These are phyloP conservation scores for Saimiri boliviensis DNA, from an alignment of 2,113 vertebrate genomes.

Conservation along the genomic window DNA sequence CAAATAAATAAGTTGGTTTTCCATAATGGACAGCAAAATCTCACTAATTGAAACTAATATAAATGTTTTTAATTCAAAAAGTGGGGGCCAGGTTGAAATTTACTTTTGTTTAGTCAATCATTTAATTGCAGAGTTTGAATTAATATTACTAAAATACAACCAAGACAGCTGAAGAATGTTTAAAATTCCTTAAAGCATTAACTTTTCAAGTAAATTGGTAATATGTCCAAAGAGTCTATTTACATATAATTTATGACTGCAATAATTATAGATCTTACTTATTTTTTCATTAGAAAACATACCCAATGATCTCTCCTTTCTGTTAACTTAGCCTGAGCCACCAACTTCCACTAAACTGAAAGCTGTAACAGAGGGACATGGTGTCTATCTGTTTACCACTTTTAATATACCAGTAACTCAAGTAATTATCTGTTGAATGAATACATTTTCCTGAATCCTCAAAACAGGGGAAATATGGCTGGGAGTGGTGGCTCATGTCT, in stretches of 20 bases:
- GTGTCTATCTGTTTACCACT: background rate
- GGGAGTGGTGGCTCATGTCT: too few relatives aligned
- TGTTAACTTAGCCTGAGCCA: background rate
- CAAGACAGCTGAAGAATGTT: background rate
- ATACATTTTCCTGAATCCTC: background rate
- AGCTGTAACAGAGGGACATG: background rate
- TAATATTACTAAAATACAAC: background rate
- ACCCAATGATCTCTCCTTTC: background rate
- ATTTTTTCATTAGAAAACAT: slow-evolving; percentile 1
- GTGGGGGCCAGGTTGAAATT: background rate
- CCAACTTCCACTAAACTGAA: background rate
- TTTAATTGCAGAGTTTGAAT: slow-evolving; percentile 38
- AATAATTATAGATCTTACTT: slow-evolving; percentile 3
- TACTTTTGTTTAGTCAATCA: slow-evolving; percentile 10
- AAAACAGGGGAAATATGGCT: background rate
- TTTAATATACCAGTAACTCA: background rate
- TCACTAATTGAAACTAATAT: slow-evolving; percentile 40
- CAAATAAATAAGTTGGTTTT: slow-evolving; percentile 16
- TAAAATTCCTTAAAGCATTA: slow-evolving; percentile 55
- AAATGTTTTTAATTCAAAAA: slow-evolving; percentile 34
- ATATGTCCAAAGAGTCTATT: background rate
- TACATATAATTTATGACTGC: slow-evolving; percentile 11
- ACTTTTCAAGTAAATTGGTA: slow-evolving; percentile 49
- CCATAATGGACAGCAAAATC: background rate
- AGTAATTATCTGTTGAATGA: background rate